phyloP scores from a whole-genome alignment of 2,113 vertebrate genomes.

The Geococcyx californianus region DNA sequence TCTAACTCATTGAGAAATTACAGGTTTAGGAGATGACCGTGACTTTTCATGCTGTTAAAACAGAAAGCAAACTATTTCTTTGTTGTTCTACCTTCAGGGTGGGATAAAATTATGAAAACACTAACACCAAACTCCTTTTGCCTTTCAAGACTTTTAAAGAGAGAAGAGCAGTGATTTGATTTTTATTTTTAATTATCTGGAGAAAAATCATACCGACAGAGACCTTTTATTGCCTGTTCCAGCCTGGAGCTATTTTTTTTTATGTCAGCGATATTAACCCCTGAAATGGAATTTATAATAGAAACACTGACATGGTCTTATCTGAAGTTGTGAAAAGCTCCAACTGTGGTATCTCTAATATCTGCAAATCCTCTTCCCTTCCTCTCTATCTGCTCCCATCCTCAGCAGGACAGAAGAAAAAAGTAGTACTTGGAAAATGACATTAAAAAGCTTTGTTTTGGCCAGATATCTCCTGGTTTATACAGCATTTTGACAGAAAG shows the following conservation, averaged over 20 bases:
- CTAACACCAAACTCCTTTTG: neutral
- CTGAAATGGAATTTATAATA: constrained; percentile 20
- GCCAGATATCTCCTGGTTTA: neutral
- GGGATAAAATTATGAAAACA: constrained; percentile 1
- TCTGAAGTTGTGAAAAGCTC: constrained; percentile 10
- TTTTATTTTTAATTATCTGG: constrained; percentile 68
- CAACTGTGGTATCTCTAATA: neutral
- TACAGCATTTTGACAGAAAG: neutral
- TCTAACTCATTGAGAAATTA: neutral
- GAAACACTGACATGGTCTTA: constrained; percentile 9
- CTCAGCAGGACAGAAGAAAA: neutral
- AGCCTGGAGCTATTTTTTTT: constrained; percentile 24
- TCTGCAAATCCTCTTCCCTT: constrained; percentile 2
- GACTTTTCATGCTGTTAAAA: neutral
- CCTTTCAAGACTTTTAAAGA: constrained; percentile 41
- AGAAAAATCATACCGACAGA: constrained; percentile 44
- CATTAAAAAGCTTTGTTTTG: neutral
- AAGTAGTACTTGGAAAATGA: neutral
- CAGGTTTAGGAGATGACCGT: neutral
- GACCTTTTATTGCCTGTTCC: constrained; percentile 17
- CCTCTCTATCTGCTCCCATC: neutral
- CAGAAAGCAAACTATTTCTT: neutral
- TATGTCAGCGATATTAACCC: neutral
- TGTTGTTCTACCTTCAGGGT: neutral
- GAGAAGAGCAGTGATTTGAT: constrained; percentile 24